These are phyloP conservation scores for Aporophyla lueneburgensis DNA, from an alignment of 2,888 invertebrate genomes.

Conservation along the genomic window DNA sequence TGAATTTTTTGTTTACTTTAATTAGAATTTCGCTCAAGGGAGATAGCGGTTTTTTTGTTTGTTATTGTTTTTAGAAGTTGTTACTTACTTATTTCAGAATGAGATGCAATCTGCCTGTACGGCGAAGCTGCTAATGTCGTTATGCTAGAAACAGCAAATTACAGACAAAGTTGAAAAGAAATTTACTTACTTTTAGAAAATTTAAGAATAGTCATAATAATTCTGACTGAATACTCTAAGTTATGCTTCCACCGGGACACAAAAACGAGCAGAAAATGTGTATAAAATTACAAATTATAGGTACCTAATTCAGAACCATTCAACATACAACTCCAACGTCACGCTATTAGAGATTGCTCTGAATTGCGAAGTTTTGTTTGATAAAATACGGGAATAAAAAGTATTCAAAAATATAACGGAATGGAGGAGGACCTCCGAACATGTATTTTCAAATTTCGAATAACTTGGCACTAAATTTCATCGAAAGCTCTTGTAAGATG, in stretches of 20 bases:
- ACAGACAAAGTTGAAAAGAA: background rate
- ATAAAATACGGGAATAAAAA: background rate
- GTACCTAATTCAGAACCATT: background rate
- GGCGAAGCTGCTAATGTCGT: background rate
- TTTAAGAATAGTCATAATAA: background rate
- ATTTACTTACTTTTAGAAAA: background rate
- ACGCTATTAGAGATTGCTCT: no score
- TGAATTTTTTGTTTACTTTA: constrained; percentile 45
- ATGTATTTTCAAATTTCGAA: constrained; percentile 1
- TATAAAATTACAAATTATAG: background rate
- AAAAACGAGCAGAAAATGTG: background rate
- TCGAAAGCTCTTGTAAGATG: background rate
- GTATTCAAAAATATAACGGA: background rate
- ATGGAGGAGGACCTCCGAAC: no score
- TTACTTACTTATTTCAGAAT: constrained; percentile 18
- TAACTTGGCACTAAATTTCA: no score
- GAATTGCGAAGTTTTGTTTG: background rate
- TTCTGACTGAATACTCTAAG: background rate
- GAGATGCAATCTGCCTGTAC: background rate
- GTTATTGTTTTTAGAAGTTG: constrained; percentile 27
- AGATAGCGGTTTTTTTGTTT: constrained; percentile 24
- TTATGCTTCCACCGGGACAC: background rate
- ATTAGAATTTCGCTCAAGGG: constrained; percentile 52
- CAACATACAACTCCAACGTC: no score
- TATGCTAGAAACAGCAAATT: background rate